Evolutionary conservation across 2,888 invertebrate species (phyloP).

Genomic region (Malacosoma neustria): DNA sequence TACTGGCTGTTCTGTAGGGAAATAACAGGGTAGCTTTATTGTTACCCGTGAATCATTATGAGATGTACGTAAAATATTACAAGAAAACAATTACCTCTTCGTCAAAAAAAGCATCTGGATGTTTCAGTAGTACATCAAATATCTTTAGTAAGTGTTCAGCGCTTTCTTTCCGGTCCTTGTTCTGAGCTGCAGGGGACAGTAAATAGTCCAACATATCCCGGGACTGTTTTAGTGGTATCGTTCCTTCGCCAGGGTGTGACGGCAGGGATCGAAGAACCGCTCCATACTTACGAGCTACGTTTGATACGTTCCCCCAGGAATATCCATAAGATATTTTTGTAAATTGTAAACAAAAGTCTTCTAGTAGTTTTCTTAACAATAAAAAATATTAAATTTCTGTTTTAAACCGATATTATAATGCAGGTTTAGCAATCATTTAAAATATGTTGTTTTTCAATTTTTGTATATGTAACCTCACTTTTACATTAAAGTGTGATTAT

Average conservation of each 20-base stretch:
- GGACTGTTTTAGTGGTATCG: constrained; percentile 74
- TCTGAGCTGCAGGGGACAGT: constrained; percentile 43
- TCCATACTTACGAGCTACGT: constrained; percentile 72
- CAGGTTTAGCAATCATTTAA: too few species aligned
- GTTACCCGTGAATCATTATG: too few species aligned
- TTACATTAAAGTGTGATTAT: too few species aligned
- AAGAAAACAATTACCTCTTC: constrained; percentile 79
- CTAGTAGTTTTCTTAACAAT: too few species aligned
- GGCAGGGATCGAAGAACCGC: constrained; percentile 65
- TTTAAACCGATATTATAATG: too few species aligned
- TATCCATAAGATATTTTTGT: constrained; percentile 75
- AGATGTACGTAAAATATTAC: too few species aligned
- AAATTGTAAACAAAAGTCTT: constrained; percentile 54
- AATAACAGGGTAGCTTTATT: too few species aligned
- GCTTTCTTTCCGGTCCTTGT: constrained; percentile 62
- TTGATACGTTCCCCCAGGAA: constrained; percentile 73
- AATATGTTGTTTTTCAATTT: too few species aligned
- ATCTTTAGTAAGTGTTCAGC: constrained; percentile 79
- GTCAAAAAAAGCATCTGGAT: constrained; percentile 79
- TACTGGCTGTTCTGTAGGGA: too few species aligned
- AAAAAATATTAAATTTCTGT: too few species aligned
- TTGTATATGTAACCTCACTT: too few species aligned
- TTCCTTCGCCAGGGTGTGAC: constrained; percentile 79
- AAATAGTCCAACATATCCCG: constrained; percentile 74
- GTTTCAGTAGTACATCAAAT: constrained; percentile 47